Percentiles rank a stretch among this genome's conserved stretches.
Evolutionary conservation across 2,888 invertebrate species (phyloP).

Genomic region (Idaea aversata): DNA sequence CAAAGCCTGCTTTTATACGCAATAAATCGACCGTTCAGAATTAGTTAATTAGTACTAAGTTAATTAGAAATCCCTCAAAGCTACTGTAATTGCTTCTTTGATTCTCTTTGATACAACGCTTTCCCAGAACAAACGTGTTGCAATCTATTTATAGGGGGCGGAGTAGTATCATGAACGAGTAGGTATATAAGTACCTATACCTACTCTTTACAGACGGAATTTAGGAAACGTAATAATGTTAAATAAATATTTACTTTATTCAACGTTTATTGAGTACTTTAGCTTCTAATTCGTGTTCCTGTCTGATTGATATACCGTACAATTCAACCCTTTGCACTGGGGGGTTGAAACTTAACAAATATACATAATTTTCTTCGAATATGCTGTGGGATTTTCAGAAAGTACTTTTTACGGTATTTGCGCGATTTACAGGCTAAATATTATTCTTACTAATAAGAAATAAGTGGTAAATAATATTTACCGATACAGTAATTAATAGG

Average conservation of each 20-base stretch:
- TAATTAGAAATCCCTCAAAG: constrained; percentile 4
- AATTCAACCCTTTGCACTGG: not conserved
- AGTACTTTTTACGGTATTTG: no score
- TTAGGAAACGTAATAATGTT: constrained; percentile 22
- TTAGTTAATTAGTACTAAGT: constrained; percentile 5
- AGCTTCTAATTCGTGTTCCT: not conserved
- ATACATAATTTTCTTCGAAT: no score
- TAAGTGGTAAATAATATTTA: no score
- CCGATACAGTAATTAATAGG: no score
- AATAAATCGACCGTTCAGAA: constrained; percentile 4
- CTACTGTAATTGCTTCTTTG: constrained; percentile 22
- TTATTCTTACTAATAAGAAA: no score
- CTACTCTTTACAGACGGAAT: constrained; percentile 41
- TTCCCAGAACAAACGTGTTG: constrained; percentile 21
- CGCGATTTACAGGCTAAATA: no score
- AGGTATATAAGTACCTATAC: no score
- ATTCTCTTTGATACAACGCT: constrained; percentile 25
- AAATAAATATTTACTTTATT: not conserved
- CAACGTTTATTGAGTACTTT: not conserved
- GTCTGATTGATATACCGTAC: not conserved
- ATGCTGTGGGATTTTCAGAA: no score
- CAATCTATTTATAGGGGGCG: constrained; percentile 25
- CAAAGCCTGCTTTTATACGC: not conserved
- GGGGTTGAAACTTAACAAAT: no score
- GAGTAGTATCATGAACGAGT: not conserved